Evolutionary conservation across 2,888 invertebrate species (phyloP).

Genomic region (Lysandra coridon): DNA sequence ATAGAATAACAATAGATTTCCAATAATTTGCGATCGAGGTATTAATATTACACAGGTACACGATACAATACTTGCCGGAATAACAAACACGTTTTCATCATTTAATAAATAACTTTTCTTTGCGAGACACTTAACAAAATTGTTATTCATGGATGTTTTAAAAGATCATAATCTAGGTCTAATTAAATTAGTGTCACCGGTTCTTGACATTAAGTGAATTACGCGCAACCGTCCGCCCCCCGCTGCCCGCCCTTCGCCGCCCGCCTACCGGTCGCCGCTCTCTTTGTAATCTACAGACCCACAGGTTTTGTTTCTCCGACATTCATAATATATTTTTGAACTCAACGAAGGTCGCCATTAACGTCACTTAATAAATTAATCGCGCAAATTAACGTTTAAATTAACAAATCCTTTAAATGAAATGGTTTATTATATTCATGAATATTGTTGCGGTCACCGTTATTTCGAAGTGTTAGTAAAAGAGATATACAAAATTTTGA

Average conservation of each 20-base stretch:
- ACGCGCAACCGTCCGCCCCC: slow-evolving; percentile 51
- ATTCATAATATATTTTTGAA: slow-evolving; percentile 13
- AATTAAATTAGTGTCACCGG: slow-evolving; percentile 69
- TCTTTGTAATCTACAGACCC: slow-evolving; percentile 51
- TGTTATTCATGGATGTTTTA: slow-evolving; percentile 43
- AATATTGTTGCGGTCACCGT: neutral
- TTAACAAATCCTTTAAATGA: neutral
- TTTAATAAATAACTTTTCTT: neutral
- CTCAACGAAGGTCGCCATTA: slow-evolving; percentile 10
- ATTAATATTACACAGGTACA: neutral
- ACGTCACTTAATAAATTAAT: neutral
- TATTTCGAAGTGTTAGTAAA: neutral
- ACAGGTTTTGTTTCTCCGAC: slow-evolving; percentile 25
- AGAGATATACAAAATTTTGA: neutral
- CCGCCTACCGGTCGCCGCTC: neutral
- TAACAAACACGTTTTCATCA: neutral
- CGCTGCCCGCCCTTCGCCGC: slow-evolving; percentile 34
- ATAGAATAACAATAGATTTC: too few species aligned
- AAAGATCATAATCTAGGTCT: slow-evolving; percentile 65
- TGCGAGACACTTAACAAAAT: slow-evolving; percentile 13
- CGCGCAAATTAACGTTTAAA: neutral
- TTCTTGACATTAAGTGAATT: slow-evolving; percentile 67
- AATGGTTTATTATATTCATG: neutral
- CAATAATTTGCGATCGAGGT: too few species aligned
- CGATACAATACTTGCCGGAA: neutral